Evolutionary conservation across 2,888 invertebrate species (phyloP).

Genomic region (Empis livida): DNA sequence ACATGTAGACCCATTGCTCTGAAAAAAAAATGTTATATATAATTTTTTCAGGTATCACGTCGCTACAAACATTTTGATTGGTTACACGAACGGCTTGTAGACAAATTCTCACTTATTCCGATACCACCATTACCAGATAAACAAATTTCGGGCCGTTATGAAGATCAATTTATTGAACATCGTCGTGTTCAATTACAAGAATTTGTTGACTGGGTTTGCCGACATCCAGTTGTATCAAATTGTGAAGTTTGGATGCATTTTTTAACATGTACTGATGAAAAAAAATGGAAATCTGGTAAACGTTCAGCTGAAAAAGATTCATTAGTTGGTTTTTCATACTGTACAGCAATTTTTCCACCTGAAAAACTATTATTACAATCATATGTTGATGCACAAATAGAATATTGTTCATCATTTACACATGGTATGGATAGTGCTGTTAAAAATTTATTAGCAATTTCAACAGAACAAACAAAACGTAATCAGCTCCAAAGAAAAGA

Average conservation of each 20-base stretch:
- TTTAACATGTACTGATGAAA: conserved; percentile 92
- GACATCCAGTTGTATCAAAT: conserved; percentile 87
- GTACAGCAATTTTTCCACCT: conserved; percentile 77
- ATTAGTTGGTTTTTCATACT: conserved; percentile 78
- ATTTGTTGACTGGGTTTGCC: conserved; percentile 93
- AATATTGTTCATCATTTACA: conserved; percentile 70
- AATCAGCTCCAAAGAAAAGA: conserved; percentile 62
- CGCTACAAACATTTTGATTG: conserved; percentile 99
- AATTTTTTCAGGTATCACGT: conserved; percentile 44
- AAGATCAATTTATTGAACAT: conserved; percentile 93
- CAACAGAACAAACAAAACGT: conserved; percentile 75
- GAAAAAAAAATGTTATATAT: neutral
- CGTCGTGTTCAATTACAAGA: conserved; percentile 87
- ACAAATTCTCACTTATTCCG: conserved; percentile 88
- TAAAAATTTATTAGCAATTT: conserved; percentile 66
- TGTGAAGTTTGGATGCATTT: conserved; percentile 95
- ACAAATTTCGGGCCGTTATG: conserved; percentile 92
- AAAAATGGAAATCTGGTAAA: conserved; percentile 95
- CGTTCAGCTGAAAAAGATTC: conserved; percentile 90
- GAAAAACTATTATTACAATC: conserved; percentile 61
- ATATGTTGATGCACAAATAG: conserved; percentile 68
- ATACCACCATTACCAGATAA: conserved; percentile 97
- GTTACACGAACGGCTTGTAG: conserved; percentile 86
- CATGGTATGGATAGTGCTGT: conserved; percentile 78
- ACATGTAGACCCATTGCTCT: too few species aligned